Base-by-base conservation (phyloP, 2,113 vertebrate genomes). In the Colistium nudipinnis region DNA sequence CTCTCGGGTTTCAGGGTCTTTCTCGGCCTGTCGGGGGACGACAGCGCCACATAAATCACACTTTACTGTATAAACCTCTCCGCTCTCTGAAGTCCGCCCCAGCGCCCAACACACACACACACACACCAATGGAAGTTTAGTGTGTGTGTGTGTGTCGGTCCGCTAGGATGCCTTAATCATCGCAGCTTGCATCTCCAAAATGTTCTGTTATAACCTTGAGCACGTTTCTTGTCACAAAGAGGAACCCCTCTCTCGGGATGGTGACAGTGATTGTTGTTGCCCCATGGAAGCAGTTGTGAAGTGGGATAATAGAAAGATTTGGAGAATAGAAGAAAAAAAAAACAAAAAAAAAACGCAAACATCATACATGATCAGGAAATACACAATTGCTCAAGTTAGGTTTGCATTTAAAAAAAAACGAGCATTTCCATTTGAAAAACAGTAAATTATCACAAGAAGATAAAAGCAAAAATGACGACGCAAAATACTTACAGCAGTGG, bases 21-120 rank as follows among this genome's bases (percentile, higher is more conserved):
- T 94, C 87, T 92, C 89, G 92, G 87, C 82, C 89, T 92, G 93
- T 52, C 71, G 90, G 60, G 56, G 56, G 88, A 80, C 80, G 81
- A 88, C 51, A 90, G 84, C 87, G 90, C 63, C 64, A 90, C 90
- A 93, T 93, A 96, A 94, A 95, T 95, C 94, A 95, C 88, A 73
- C 84, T 72, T 86, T 91, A 83, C 71, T 92, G 84, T 84, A 90
- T 86, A 89, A 89, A 87, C 89, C 90, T n/a, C 91, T 67, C 4
- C 16, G 38, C 69, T 74, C 81, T 74, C 73, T 83, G 78, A 81
- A 81, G 82, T 78, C 19, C 48, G 44, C 57, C 75, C 57, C 66
- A 41, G 13, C 24, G 16, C 39, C 13, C 55, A 55, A 35, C 25
- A n/a, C 25, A 20, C 45, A 17, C 45, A 33, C 52, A 39, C 54